Conservation (phyloP, 2,113 vertebrate species). For the Craseonycteris thonglongyai region DNA sequence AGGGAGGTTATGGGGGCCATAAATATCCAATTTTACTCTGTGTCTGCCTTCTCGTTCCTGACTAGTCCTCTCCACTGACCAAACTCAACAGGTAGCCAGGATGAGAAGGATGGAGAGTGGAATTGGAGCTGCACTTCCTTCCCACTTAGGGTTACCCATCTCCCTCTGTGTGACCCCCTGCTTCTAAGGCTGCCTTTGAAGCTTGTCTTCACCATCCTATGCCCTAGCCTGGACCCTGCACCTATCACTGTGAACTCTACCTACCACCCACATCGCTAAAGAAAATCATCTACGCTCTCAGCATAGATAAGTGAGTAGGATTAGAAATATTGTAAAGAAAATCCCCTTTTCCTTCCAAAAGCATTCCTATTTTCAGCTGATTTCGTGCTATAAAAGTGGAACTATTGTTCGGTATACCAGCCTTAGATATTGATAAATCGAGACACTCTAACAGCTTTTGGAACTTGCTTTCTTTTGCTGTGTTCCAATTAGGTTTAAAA, state of each 20-base stretch:
- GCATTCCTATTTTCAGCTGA: neutral
- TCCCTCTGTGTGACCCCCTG: neutral
- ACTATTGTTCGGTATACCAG: neutral
- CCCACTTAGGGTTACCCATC: no score
- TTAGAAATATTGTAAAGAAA: conserved; percentile 18
- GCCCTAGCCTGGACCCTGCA: neutral
- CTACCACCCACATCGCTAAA: neutral
- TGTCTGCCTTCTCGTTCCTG: neutral
- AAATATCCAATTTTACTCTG: neutral
- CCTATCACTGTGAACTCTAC: neutral
- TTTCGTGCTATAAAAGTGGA: neutral
- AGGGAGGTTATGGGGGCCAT: neutral
- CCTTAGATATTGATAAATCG: conserved; percentile 40
- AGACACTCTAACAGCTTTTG: conserved; percentile 21
- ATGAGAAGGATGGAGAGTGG: neutral
- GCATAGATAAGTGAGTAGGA: neutral
- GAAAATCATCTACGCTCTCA: neutral
- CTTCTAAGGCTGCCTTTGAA: neutral
- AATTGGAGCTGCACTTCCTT: neutral
- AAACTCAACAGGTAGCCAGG: neutral
- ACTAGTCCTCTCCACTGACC: neutral
- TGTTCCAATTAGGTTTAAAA: conserved; percentile 66
- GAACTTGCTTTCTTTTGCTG: conserved; percentile 48
- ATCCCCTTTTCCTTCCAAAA: neutral
- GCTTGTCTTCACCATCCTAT: neutral